phyloP scores from a whole-genome alignment of 2,797 vertebrate genomes.

The Hyperoplus lanceolatus region DNA sequence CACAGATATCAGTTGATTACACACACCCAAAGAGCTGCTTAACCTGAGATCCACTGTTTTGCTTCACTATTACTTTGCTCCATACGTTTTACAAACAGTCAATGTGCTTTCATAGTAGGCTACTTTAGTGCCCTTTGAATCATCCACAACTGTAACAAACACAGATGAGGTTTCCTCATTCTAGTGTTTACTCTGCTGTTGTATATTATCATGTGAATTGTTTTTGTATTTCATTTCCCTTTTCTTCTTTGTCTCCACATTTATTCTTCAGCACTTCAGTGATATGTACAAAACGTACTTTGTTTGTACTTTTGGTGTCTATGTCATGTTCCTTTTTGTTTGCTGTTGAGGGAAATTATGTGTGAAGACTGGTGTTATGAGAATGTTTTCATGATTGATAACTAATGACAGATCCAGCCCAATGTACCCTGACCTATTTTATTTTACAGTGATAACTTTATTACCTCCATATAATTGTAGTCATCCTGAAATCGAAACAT shows the following conservation, averaged over 20 bases:
- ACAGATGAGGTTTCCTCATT: constrained; percentile 37
- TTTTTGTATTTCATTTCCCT: constrained; percentile 59
- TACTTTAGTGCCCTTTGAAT: constrained; percentile 44
- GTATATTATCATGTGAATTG: constrained; percentile 56
- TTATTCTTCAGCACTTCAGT: constrained; percentile 57
- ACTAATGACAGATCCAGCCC: constrained; percentile 48
- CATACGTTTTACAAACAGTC: constrained; percentile 39
- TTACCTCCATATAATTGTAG: constrained; percentile 63
- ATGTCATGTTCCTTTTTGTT: constrained; percentile 57
- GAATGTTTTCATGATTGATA: constrained; percentile 54
- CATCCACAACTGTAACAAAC: constrained; percentile 50
- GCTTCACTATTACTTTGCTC: constrained; percentile 32
- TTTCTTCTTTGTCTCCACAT: constrained; percentile 41
- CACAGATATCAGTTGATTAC: constrained; percentile 36
- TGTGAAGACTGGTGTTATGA: constrained; percentile 47
- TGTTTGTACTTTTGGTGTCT: constrained; percentile 67
- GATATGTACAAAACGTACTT: constrained; percentile 66
- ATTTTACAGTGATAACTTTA: constrained; percentile 69
- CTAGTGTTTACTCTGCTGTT: constrained; percentile 55
- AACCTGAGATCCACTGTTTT: constrained; percentile 29
- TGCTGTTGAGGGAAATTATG: constrained; percentile 61
- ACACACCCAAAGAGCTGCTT: constrained; percentile 73
- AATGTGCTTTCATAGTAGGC: constrained; percentile 42
- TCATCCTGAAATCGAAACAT: constrained; percentile 73
- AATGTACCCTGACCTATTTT: constrained; percentile 29